Base-by-base conservation (phyloP, 2,888 invertebrate species). In the Tiliacea aurago region DNA sequence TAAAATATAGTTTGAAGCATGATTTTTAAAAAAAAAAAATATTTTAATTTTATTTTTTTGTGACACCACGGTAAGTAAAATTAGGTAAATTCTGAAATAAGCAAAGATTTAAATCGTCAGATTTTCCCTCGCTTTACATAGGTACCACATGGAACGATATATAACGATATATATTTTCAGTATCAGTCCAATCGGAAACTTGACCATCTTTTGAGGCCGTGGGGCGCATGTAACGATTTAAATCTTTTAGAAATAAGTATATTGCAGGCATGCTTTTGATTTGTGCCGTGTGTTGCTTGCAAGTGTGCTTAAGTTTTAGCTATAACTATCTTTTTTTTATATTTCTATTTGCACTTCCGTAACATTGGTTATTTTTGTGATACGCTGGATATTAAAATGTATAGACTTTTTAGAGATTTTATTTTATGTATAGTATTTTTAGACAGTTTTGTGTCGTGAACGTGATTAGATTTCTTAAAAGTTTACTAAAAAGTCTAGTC, bases 241-340 rank as follows among this genome's bases (percentile, higher is more conserved):
- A 55, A 55, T 64, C 33, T n/a, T 53, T 64, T 55, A 33, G n/a
- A 6, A 55, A 33, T 47, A 28, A 63, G 47, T 49, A 37, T 53
- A 37, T 28, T n/a, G 67, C 77, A 70, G 73, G 85, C 77, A 87
- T 84, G 88, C 68, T 61, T 72, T 43, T 53, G 64, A 67, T 67
- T 75, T 77, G 61, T 76, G 76, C 55, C 71, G 51, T 76, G 71
- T 89, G 81, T 86, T 70, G 90, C 89, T 90, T 89, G 80, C 84
- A 83, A 80, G 80, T 88, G 87, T 86, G 86, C 87, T 89, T 90
- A 73, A 78, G 74, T 82, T 80, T 74, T 76, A 76, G 65, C 73
- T 10, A 37, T n/a, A 53, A 43, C 49, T 45, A 28, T 63, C 33
- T 64, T 71, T 72, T 74, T 72, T 72, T 64, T 79, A 23, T 70